phyloP scores from a whole-genome alignment of 2,888 invertebrate genomes.

The Leucophora obtusa region DNA sequence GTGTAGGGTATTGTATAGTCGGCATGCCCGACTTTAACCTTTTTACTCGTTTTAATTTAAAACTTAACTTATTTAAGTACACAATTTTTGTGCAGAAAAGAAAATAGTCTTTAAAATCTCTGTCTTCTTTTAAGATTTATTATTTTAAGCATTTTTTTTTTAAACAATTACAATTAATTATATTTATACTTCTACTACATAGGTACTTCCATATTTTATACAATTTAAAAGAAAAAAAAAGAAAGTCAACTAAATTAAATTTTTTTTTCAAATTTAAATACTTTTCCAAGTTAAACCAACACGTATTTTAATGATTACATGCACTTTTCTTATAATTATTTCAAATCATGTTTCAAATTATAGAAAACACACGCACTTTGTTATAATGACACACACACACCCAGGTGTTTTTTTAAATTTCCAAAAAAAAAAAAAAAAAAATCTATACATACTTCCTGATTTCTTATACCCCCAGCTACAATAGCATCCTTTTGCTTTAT shows the following conservation, averaged over 20 bases:
- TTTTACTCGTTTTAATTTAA: no score
- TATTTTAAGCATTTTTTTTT: neutral
- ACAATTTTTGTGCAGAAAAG: neutral
- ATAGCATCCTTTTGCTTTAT: slow-evolving; percentile 51
- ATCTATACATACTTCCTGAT: slow-evolving; percentile 56
- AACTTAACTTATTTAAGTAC: no score
- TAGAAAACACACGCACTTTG: slow-evolving; percentile 32
- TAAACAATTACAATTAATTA: slow-evolving; percentile 51
- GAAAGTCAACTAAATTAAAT: slow-evolving; percentile 28
- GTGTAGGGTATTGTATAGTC: no score
- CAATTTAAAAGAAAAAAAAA: neutral
- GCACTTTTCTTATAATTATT: slow-evolving; percentile 26
- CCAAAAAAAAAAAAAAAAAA: slow-evolving; percentile 31
- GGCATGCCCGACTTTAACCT: no score
- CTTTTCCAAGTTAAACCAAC: slow-evolving; percentile 26
- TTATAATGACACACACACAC: neutral
- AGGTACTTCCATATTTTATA: neutral
- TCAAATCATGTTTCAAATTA: slow-evolving; percentile 25
- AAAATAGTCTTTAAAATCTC: neutral
- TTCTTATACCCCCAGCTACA: neutral
- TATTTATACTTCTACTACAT: neutral
- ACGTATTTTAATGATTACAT: slow-evolving; percentile 44
- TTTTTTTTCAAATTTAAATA: slow-evolving; percentile 27
- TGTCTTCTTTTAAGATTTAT: neutral
- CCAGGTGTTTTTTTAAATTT: slow-evolving; percentile 54